Percentiles rank a stretch among this genome's conserved stretches.
Evolutionary conservation across 2,113 vertebrate species (phyloP).

Genomic region (Heptranchias perlo): DNA sequence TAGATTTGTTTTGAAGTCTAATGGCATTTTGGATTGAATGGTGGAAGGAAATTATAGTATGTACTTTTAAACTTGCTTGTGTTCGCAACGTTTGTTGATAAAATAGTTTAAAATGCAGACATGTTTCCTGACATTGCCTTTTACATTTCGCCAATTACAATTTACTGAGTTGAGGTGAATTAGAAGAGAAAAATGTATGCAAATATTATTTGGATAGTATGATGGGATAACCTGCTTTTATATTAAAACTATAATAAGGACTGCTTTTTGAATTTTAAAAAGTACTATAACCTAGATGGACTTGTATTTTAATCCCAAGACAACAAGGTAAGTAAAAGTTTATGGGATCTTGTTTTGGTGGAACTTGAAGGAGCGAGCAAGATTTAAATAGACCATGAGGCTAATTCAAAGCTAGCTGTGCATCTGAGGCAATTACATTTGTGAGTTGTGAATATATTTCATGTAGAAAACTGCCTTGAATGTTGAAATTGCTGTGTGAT

Average conservation of each 20-base stretch:
- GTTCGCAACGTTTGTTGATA: neutral
- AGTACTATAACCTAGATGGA: neutral
- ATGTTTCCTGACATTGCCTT: neutral
- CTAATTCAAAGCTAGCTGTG: neutral
- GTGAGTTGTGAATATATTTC: constrained; percentile 16
- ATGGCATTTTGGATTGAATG: neutral
- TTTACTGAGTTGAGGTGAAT: neutral
- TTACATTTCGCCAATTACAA: neutral
- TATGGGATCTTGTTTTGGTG: neutral
- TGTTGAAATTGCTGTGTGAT: neutral
- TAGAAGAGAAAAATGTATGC: neutral
- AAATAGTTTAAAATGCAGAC: neutral
- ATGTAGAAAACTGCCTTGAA: neutral
- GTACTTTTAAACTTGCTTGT: neutral
- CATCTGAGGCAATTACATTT: neutral
- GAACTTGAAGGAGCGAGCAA: neutral
- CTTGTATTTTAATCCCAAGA: neutral
- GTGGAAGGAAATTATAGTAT: neutral
- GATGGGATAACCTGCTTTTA: neutral
- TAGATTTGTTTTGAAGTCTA: neutral
- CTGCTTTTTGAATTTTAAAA: neutral
- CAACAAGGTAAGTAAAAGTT: neutral
- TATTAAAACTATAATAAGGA: neutral
- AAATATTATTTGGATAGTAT: neutral
- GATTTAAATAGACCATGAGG: neutral